A percentile compares a stretch with the other conserved stretches of the same genome.
Evolutionary conservation across 1,140 invertebrate genomes (phyloP).

Genomic region (Orussus abietinus): DNA sequence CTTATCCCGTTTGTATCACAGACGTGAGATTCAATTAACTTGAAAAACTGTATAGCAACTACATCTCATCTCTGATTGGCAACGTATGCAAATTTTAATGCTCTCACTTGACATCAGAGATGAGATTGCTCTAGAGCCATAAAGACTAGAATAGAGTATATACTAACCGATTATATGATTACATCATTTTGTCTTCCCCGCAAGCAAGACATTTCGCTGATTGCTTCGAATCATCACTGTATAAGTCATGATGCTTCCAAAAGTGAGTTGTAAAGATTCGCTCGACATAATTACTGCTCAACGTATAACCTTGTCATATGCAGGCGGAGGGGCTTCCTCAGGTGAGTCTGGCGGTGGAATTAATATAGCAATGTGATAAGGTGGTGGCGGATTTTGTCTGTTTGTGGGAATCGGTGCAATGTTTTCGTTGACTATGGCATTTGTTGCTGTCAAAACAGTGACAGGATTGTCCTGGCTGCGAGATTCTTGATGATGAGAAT

Average conservation of each 20-base stretch:
- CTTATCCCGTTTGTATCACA: slow-evolving; percentile 27
- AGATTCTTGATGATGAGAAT: slow-evolving; percentile 26
- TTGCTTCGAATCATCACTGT: too few species aligned
- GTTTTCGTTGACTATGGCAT: slow-evolving; percentile 23
- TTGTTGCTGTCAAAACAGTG: slow-evolving; percentile 22
- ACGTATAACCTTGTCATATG: slow-evolving; percentile 63
- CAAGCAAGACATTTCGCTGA: too few species aligned
- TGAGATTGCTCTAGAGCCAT: too few species aligned
- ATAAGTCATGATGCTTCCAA: too few species aligned
- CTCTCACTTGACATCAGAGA: too few species aligned
- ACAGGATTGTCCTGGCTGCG: slow-evolving; percentile 27
- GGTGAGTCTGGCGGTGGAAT: slow-evolving; percentile 53
- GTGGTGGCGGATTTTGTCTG: slow-evolving; percentile 54
- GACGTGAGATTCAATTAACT: slow-evolving; percentile 24
- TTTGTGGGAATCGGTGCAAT: slow-evolving; percentile 27
- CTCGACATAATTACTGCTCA: slow-evolving; percentile 40
- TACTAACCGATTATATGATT: too few species aligned
- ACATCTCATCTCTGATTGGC: too few species aligned
- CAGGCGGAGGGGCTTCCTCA: slow-evolving; percentile 60
- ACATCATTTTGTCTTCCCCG: too few species aligned
- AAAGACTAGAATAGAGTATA: too few species aligned
- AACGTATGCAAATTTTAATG: too few species aligned
- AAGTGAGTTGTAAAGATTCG: slow-evolving; percentile 20
- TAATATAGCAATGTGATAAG: slow-evolving; percentile 66
- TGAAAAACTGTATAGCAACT: slow-evolving; percentile 21